Conservation (phyloP, 2,797 vertebrate genomes). For the Lagorchestes hirsutus region DNA sequence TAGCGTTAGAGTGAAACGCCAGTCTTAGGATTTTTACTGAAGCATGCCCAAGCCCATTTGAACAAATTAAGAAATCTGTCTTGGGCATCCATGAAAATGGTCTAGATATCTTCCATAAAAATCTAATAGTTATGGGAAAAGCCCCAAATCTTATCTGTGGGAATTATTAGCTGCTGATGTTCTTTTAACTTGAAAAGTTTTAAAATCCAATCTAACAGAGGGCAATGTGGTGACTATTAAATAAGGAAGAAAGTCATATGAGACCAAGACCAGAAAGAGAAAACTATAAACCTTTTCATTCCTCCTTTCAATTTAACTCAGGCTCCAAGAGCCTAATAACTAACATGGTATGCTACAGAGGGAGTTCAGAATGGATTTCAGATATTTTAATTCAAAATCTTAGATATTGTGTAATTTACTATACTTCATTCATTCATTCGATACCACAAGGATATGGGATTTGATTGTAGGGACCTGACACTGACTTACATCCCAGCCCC, state of each 20-base stretch:
- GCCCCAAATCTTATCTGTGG: conserved; percentile 5
- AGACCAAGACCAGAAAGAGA: background rate
- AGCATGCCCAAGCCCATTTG: conserved; percentile 2
- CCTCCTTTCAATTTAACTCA: conserved; percentile 19
- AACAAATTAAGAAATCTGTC: conserved; percentile 11
- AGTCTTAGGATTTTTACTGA: conserved; percentile 3
- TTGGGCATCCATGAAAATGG: conserved; percentile 2
- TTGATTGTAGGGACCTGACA: background rate
- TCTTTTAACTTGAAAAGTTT: conserved; percentile 5
- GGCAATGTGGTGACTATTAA: background rate
- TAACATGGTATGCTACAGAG: conserved; percentile 8
- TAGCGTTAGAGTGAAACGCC: conserved; percentile 1
- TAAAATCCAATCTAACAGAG: conserved; percentile 2
- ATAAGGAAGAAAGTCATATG: background rate
- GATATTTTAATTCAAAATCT: conserved; percentile 5
- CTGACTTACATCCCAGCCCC: background rate
- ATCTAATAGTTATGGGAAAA: background rate
- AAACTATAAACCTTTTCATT: conserved; percentile 11
- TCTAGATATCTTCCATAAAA: conserved; percentile 4
- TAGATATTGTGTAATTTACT: background rate
- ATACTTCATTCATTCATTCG: background rate
- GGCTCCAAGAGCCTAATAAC: conserved; percentile 14
- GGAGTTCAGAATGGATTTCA: conserved; percentile 6
- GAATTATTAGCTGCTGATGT: conserved; percentile 2
- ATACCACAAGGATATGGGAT: background rate